A percentile compares a stretch with the other conserved stretches of the same genome.
These are phyloP conservation scores for Anastrepha obliqua DNA, from an alignment of 1,140 invertebrate species.

Conservation along the genomic window DNA sequence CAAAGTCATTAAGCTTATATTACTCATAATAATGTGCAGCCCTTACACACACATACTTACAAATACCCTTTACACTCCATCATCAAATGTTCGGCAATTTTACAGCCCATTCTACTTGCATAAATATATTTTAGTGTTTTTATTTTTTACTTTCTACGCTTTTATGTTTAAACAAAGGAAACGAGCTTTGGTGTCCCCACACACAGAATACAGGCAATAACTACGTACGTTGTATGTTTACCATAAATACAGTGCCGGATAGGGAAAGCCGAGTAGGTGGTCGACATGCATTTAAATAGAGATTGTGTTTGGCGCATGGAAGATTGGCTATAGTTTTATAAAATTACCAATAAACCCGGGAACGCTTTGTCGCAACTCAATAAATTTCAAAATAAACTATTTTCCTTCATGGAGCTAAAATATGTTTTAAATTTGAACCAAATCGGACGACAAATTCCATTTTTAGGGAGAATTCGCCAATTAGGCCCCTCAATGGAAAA, in stretches of 20 bases:
- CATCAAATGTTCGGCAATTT: too few species aligned
- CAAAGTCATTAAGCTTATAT: conserved; percentile 67
- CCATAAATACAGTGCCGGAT: not conserved
- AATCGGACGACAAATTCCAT: too few species aligned
- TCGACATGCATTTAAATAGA: too few species aligned
- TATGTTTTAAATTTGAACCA: too few species aligned
- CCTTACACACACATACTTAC: not conserved
- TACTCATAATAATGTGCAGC: conserved; percentile 61
- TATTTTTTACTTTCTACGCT: not conserved
- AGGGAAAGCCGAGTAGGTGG: not conserved
- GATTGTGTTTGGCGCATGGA: too few species aligned
- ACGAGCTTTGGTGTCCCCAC: not conserved
- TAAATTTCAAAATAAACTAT: too few species aligned
- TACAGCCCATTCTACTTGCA: not conserved
- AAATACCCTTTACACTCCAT: not conserved
- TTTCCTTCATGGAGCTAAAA: too few species aligned
- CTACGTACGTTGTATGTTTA: not conserved
- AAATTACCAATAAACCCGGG: too few species aligned
- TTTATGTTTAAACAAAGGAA: not conserved
- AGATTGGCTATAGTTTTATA: too few species aligned
- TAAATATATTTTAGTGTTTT: not conserved
- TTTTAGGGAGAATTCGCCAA: too few species aligned
- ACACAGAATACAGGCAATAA: not conserved
- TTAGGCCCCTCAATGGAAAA: too few species aligned
- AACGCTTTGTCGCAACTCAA: too few species aligned